Conservation (phyloP, 2,797 vertebrate species). For the Lithobates pipiens region DNA sequence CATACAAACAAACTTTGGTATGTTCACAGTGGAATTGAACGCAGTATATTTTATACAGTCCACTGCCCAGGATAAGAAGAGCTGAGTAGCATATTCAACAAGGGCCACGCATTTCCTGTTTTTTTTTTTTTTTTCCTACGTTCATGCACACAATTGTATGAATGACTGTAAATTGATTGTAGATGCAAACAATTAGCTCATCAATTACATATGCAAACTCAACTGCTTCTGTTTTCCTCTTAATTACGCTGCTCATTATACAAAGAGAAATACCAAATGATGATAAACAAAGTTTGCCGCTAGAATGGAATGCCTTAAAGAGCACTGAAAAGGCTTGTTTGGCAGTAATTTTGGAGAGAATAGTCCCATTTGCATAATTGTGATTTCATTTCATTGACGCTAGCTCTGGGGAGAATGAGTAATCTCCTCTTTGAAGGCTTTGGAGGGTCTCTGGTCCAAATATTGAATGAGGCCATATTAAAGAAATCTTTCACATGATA, state of each 20-base stretch:
- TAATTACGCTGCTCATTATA: slow-evolving; percentile 59
- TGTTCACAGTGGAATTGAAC: neutral
- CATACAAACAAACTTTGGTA: neutral
- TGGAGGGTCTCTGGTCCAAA: slow-evolving; percentile 46
- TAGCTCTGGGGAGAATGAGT: slow-evolving; percentile 44
- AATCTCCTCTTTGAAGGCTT: slow-evolving; percentile 49
- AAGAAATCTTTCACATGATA: slow-evolving; percentile 28
- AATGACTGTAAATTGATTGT: slow-evolving; percentile 55
- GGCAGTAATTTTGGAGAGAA: slow-evolving; percentile 59
- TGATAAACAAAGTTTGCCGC: slow-evolving; percentile 57
- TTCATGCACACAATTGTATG: slow-evolving; percentile 50
- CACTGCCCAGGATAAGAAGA: slow-evolving; percentile 12
- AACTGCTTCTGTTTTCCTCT: slow-evolving; percentile 61
- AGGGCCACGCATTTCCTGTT: slow-evolving; percentile 31
- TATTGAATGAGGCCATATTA: slow-evolving; percentile 49
- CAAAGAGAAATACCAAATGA: slow-evolving; percentile 57
- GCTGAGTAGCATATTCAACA: slow-evolving; percentile 13
- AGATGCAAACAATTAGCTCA: slow-evolving; percentile 61
- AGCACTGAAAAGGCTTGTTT: slow-evolving; percentile 59
- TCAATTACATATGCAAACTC: slow-evolving; percentile 61
- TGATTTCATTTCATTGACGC: slow-evolving; percentile 55
- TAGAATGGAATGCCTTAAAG: slow-evolving; percentile 56
- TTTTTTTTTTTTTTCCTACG: neutral
- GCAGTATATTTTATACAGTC: neutral
- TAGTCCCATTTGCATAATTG: slow-evolving; percentile 59